Percentiles rank a stretch among this genome's conserved stretches.
Evolutionary conservation across 1,140 invertebrate genomes (phyloP).

Genomic region (Drosophila busckii): DNA sequence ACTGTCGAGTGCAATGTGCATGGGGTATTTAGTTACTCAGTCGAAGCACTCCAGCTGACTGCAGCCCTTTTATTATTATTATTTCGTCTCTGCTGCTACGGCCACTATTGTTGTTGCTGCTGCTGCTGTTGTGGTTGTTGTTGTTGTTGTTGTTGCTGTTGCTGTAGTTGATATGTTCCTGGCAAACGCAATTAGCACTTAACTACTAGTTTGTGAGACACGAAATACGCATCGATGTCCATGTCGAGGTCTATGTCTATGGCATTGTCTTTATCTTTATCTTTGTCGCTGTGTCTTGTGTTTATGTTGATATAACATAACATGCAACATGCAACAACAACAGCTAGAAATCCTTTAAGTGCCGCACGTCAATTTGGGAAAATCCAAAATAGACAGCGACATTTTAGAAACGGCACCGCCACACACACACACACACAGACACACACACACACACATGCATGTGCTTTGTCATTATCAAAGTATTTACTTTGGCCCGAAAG

Average conservation of each 20-base stretch:
- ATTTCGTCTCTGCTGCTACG: background rate
- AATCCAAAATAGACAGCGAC: conserved; percentile 13
- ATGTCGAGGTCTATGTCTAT: too few relatives aligned
- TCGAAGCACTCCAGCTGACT: conserved; percentile 38
- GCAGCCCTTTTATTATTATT: conserved; percentile 26
- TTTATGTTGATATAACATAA: conserved; percentile 52
- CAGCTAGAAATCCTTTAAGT: conserved; percentile 40
- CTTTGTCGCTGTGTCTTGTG: conserved; percentile 10
- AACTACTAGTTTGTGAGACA: conserved; percentile 50
- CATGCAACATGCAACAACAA: background rate
- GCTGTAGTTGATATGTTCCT: conserved; percentile 17
- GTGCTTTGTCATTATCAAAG: conserved; percentile 68
- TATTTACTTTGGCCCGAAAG: conserved; percentile 40
- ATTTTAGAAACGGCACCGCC: conserved; percentile 37
- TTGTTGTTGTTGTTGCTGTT: too few relatives aligned
- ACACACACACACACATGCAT: conserved; percentile 51
- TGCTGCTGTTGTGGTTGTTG: conserved; percentile 1
- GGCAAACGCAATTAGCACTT: conserved; percentile 68
- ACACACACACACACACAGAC: conserved; percentile 31
- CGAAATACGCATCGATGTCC: too few relatives aligned
- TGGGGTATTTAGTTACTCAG: conserved; percentile 5
- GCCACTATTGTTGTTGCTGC: conserved; percentile 8
- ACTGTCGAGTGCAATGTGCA: background rate
- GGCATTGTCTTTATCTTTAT: conserved; percentile 10
- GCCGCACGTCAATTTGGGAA: conserved; percentile 43